Percentiles rank a stretch among this genome's conserved stretches.
These are phyloP conservation scores for Coryphaenoides rupestris DNA, from an alignment of 2,113 vertebrate genomes.

Conservation along the genomic window DNA sequence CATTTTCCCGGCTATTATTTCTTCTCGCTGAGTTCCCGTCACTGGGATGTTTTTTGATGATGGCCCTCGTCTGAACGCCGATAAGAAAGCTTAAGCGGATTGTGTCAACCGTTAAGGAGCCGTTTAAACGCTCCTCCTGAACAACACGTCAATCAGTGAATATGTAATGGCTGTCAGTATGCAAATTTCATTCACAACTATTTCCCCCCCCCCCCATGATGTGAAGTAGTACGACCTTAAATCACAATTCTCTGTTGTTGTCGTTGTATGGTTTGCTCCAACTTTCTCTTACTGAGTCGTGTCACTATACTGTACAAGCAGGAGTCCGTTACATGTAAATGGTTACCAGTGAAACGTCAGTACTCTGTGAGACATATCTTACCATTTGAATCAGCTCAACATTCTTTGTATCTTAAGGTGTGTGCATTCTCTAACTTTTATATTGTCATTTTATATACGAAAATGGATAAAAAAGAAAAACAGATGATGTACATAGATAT, in stretches of 20 bases:
- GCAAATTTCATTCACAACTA: slow-evolving; percentile 72
- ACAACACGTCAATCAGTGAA: slow-evolving; percentile 65
- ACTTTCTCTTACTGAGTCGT: slow-evolving; percentile 78
- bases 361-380: slow-evolving; percentile 86
- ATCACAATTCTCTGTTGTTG: slow-evolving; percentile 84
- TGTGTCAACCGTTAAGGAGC: background rate
- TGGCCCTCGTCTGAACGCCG: slow-evolving; percentile 60
- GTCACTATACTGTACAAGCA: slow-evolving; percentile 69
- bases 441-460: slow-evolving; percentile 98
- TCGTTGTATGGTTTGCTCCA: slow-evolving; percentile 93
- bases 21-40: slow-evolving; percentile 36
- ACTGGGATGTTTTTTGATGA: slow-evolving; percentile 53
- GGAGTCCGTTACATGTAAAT: slow-evolving; percentile 74
- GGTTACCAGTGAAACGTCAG: slow-evolving; percentile 87
- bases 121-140: slow-evolving; percentile 69
- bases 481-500: slow-evolving; percentile 95
- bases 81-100: background rate
- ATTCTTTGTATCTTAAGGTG: slow-evolving; percentile 94
- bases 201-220: slow-evolving; percentile 75
- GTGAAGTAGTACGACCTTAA: slow-evolving; percentile 93
- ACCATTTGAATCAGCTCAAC: slow-evolving; percentile 90
- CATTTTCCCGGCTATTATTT: slow-evolving; percentile 35
- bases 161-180: slow-evolving; percentile 69
- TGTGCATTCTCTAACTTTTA: slow-evolving; percentile 96
- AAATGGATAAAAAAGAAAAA: slow-evolving; percentile 69